Evolutionary conservation across 1,140 invertebrate genomes (phyloP).

Genomic region (Drosophila persimilis): DNA sequence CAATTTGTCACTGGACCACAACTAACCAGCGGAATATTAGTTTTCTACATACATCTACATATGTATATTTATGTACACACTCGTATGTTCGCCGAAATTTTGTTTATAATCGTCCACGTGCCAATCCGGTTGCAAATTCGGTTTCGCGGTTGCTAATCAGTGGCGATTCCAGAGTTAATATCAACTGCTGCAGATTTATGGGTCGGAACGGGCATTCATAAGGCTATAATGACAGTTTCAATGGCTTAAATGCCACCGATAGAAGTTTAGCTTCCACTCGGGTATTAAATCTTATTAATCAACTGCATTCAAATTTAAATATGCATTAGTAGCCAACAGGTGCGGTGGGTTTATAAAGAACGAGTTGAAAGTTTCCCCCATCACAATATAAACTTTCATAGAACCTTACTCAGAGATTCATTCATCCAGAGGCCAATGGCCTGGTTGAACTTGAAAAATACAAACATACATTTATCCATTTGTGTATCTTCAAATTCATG

Average conservation of each 20-base stretch:
- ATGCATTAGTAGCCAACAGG: constrained; percentile 16
- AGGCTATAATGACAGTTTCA: constrained; percentile 35
- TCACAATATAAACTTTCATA: constrained; percentile 21
- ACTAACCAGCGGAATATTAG: constrained; percentile 30
- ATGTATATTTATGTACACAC: not conserved
- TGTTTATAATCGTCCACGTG: constrained; percentile 31
- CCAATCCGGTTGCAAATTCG: constrained; percentile 32
- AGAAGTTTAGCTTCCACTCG: constrained; percentile 28
- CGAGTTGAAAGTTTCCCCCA: constrained; percentile 31
- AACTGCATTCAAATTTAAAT: constrained; percentile 27
- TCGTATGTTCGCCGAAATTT: not conserved
- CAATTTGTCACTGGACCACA: constrained; percentile 23
- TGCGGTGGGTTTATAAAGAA: constrained; percentile 8
- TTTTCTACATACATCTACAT: constrained; percentile 4
- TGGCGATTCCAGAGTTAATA: constrained; percentile 3
- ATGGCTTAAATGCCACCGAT: constrained; percentile 43
- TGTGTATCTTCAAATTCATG: constrained; percentile 6
- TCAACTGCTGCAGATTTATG: constrained; percentile 34
- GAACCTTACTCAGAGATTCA: not conserved
- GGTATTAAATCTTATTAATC: constrained; percentile 49
- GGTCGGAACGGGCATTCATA: constrained; percentile 46
- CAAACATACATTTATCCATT: not conserved
- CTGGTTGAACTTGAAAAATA: constrained; percentile 14
- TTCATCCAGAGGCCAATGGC: constrained; percentile 29
- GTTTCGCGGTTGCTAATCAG: constrained; percentile 4